A percentile compares a stretch with the other conserved stretches of the same genome.
Conservation (phyloP, 2,888 invertebrate genomes). For the Chesias legatella region DNA sequence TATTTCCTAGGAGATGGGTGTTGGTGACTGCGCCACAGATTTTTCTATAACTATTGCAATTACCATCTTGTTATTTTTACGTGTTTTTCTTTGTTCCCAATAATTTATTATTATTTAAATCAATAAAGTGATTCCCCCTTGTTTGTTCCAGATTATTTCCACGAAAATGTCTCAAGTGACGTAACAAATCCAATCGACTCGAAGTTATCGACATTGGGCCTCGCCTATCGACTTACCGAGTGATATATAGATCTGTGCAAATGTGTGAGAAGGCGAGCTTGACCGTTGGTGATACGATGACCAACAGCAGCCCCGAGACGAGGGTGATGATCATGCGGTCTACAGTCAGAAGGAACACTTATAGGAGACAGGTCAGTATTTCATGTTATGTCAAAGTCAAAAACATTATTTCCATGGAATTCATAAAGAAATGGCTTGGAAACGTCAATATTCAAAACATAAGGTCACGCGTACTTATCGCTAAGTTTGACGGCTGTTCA, state of each 20-base stretch:
- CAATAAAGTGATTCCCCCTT: background rate
- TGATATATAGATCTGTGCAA: slow-evolving; percentile 33
- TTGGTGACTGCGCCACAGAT: no score
- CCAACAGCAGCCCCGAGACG: slow-evolving; percentile 69
- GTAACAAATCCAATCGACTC: slow-evolving; percentile 8
- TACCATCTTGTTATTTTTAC: no score
- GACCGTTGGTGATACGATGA: slow-evolving; percentile 58
- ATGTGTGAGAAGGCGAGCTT: slow-evolving; percentile 62
- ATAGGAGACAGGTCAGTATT: slow-evolving; percentile 65
- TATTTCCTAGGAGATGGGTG: no score
- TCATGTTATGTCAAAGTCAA: no score
- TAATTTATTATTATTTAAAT: no score
- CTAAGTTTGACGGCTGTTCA: no score
- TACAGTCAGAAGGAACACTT: slow-evolving; percentile 56
- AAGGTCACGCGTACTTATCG: no score
- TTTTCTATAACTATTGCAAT: no score
- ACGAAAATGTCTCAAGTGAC: slow-evolving; percentile 21
- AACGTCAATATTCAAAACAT: no score
- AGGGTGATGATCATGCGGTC: slow-evolving; percentile 72
- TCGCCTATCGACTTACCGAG: slow-evolving; percentile 4
- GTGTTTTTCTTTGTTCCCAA: no score
- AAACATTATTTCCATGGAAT: background rate
- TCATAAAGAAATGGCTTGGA: no score
- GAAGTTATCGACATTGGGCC: slow-evolving; percentile 3
- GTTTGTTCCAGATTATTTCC: slow-evolving; percentile 22